Percentiles rank a stretch among this genome's conserved stretches.
Evolutionary conservation across 1,140 invertebrate genomes (phyloP).

Genomic region (Gonatopus flavifemur): DNA sequence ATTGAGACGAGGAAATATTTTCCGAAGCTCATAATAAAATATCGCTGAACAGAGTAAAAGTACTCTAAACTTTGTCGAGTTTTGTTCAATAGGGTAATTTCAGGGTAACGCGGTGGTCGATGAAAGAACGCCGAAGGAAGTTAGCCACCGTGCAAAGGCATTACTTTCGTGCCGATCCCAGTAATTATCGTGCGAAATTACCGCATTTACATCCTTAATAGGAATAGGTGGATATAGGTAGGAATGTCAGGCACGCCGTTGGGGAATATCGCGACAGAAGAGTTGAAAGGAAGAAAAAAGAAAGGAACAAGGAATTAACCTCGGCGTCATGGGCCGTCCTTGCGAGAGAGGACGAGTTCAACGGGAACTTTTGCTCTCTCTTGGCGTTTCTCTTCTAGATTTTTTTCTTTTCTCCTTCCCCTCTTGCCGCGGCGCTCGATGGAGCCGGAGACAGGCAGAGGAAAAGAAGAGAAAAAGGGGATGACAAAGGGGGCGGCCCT

Average conservation of each 20-base stretch:
- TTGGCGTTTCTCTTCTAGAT: not conserved
- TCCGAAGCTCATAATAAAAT: too few species aligned
- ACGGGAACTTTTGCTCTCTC: constrained; percentile 9
- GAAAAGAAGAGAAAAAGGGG: too few species aligned
- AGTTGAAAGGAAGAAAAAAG: constrained; percentile 20
- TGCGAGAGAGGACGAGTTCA: constrained; percentile 26
- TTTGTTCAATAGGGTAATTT: constrained; percentile 35
- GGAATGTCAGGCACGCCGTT: constrained; percentile 39
- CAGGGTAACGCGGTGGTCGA: constrained; percentile 27
- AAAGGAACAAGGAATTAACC: constrained; percentile 30
- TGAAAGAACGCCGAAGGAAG: constrained; percentile 15
- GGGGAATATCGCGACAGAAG: constrained; percentile 32
- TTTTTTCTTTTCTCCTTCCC: constrained; percentile 7
- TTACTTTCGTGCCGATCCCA: constrained; percentile 34
- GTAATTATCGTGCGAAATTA: constrained; percentile 47
- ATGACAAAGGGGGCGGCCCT: too few species aligned
- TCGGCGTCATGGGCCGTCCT: constrained; percentile 30
- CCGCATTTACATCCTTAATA: constrained; percentile 51
- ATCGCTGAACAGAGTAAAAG: too few species aligned
- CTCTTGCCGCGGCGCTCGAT: not conserved
- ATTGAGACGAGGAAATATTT: too few species aligned
- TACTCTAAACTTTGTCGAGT: too few species aligned
- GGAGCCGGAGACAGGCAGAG: not conserved
- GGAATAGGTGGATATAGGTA: constrained; percentile 42
- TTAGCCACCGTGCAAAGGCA: constrained; percentile 33